Conservation (phyloP, 2,888 invertebrate genomes). For the Carterocephalus palaemon region DNA sequence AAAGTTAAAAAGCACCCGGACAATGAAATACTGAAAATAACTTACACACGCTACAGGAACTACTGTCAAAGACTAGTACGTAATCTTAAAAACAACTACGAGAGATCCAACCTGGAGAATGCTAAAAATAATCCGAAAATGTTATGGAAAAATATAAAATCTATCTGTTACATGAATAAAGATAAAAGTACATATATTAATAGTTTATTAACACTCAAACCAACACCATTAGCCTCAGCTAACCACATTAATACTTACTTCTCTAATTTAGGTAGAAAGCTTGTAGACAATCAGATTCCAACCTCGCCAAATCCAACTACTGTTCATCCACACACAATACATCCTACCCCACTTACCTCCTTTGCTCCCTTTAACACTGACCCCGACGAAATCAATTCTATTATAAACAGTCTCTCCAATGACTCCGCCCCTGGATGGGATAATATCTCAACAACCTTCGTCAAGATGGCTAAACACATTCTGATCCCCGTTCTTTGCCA, state of each 20-base stretch:
- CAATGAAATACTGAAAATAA: constrained; percentile 6
- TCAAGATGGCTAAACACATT: too few species aligned
- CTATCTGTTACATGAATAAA: background rate
- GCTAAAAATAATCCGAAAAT: background rate
- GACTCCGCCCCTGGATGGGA: too few species aligned
- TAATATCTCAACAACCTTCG: too few species aligned
- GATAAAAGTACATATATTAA: background rate
- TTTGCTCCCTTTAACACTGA: too few species aligned
- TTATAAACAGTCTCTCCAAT: too few species aligned
- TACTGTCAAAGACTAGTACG: constrained; percentile 3
- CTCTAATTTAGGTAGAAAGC: background rate
- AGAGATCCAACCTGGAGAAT: background rate
- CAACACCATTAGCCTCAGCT: background rate
- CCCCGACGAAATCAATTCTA: too few species aligned
- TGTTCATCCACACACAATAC: background rate
- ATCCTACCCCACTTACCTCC: background rate
- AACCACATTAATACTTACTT: constrained; percentile 2
- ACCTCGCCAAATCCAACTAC: too few species aligned
- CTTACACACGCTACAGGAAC: constrained; percentile 16
- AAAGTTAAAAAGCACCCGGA: background rate
- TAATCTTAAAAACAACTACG: constrained; percentile 4
- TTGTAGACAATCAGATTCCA: too few species aligned
- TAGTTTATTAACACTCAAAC: too few species aligned
- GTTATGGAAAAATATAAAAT: constrained; percentile 2
- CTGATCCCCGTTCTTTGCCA: too few species aligned